phyloP scores from a whole-genome alignment of 2,888 invertebrate species.

The Trachelus stipa region DNA sequence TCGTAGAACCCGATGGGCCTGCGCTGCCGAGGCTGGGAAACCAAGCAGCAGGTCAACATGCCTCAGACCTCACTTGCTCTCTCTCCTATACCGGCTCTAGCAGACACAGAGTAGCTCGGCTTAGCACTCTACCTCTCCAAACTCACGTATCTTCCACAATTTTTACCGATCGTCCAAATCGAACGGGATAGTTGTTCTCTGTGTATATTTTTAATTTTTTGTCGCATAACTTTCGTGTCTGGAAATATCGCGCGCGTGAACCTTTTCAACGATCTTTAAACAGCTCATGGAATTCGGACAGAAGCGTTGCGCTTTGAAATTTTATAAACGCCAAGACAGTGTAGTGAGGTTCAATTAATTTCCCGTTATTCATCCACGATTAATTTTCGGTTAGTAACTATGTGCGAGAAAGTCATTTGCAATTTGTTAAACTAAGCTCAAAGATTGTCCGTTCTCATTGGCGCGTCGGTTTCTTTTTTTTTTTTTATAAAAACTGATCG shows the following conservation, averaged over 20 bases:
- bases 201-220: slow-evolving; percentile 13
- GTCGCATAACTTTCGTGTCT: too few relatives aligned
- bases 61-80: slow-evolving; percentile 56
- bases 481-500: slow-evolving; percentile 57
- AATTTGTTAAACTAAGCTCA: background rate
- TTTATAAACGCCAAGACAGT: too few relatives aligned
- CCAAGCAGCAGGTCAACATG: slow-evolving; percentile 51
- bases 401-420: too few relatives aligned
- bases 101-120: slow-evolving; percentile 61
- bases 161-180: slow-evolving; percentile 23
- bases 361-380: too few relatives aligned
- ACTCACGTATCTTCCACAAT: slow-evolving; percentile 27
- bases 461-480: slow-evolving; percentile 10
- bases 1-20: slow-evolving; percentile 62
- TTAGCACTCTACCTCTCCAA: slow-evolving; percentile 51
- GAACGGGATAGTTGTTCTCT: slow-evolving; percentile 16
- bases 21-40: slow-evolving; percentile 61
- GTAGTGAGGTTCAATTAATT: too few relatives aligned
- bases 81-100: slow-evolving; percentile 53
- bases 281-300: too few relatives aligned
- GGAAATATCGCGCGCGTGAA: too few relatives aligned
- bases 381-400: too few relatives aligned
- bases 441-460: background rate
- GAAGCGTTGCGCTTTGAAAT: too few relatives aligned
- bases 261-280: too few relatives aligned